phyloP scores from a whole-genome alignment of 2,113 vertebrate genomes.

The Morone saxatilis region DNA sequence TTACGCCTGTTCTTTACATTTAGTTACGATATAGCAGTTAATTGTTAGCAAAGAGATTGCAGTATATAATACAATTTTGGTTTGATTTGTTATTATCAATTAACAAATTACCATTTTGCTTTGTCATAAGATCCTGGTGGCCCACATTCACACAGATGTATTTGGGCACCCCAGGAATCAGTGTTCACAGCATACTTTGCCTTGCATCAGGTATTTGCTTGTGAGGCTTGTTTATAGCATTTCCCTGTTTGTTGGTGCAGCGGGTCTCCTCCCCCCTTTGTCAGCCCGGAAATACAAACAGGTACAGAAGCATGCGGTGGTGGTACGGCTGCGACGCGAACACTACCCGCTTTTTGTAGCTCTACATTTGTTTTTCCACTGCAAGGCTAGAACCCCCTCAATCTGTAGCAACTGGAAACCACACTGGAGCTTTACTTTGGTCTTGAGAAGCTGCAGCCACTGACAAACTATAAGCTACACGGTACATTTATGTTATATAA shows the following conservation, averaged over 20 bases:
- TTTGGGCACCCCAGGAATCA: background rate
- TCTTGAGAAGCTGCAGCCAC: too few relatives aligned
- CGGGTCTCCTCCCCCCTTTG: background rate
- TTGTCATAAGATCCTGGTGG: background rate
- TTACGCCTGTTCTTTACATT: constrained; percentile 2
- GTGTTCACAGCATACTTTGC: constrained; percentile 21
- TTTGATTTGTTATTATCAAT: background rate
- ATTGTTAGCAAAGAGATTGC: background rate
- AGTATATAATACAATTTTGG: background rate
- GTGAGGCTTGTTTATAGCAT: constrained; percentile 22
- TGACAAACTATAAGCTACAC: too few relatives aligned
- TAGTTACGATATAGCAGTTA: background rate
- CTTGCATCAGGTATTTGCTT: constrained; percentile 53
- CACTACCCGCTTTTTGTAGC: too few relatives aligned
- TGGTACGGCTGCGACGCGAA: too few relatives aligned
- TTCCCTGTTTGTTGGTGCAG: constrained; percentile 41
- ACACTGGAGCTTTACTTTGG: too few relatives aligned
- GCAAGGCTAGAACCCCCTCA: too few relatives aligned
- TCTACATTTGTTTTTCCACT: too few relatives aligned
- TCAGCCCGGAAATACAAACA: too few relatives aligned
- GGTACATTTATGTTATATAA: background rate
- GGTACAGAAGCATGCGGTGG: too few relatives aligned
- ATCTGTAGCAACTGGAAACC: too few relatives aligned
- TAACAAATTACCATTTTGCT: background rate
- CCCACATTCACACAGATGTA: background rate